These are phyloP conservation scores for Streptopelia turtur DNA, from an alignment of 2,797 vertebrate species.

Conservation along the genomic window DNA sequence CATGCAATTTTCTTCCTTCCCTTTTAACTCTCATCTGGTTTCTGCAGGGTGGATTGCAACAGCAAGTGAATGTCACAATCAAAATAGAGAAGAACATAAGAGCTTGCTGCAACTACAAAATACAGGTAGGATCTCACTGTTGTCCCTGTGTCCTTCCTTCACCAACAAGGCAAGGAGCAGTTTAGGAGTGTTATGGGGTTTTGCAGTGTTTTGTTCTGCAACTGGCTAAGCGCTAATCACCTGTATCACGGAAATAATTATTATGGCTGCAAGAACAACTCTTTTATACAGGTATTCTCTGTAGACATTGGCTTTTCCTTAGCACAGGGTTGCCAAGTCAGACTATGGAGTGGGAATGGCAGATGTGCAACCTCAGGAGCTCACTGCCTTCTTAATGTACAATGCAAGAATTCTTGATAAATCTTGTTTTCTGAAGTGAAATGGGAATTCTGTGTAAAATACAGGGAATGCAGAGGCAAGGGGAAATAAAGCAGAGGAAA, in stretches of 20 bases:
- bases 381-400: neutral
- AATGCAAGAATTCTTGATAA: neutral
- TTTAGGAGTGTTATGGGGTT: fast-evolving
- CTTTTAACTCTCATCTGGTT: neutral
- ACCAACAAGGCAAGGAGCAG: neutral
- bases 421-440: neutral
- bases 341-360: neutral
- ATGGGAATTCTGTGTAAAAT: neutral
- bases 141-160: neutral
- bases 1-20: neutral
- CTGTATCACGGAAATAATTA: neutral
- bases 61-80: slow-evolving; percentile 64
- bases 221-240: neutral
- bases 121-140: slow-evolving; percentile 62
- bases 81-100: slow-evolving; percentile 12
- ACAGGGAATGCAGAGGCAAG: neutral
- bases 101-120: slow-evolving; percentile 71
- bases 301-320: neutral
- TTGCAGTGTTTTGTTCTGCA: neutral
- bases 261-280: neutral
- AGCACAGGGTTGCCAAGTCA: neutral
- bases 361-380: neutral
- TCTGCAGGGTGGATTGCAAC: slow-evolving; percentile 50
- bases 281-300: neutral
- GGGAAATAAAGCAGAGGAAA: neutral